A percentile compares a stretch with the other conserved stretches of the same genome.
Conservation (phyloP, 2,888 invertebrate species). For the Ommatoiulus sabulosus region DNA sequence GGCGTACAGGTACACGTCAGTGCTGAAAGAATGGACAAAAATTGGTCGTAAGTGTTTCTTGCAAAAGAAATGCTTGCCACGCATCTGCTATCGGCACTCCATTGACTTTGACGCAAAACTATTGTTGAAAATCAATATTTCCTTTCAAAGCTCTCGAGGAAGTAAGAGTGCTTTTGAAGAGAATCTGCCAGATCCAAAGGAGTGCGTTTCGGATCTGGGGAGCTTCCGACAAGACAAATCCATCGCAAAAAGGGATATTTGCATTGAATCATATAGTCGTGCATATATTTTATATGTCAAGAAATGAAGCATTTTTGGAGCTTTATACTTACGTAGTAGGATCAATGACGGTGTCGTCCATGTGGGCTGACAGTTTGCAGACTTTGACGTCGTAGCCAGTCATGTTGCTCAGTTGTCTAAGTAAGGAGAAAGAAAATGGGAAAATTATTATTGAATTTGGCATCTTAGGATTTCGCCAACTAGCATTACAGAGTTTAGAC, state of each 20-base stretch:
- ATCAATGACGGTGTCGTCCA: constrained; percentile 74
- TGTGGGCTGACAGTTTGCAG: constrained; percentile 81
- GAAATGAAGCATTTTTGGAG: not conserved
- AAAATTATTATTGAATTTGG: not conserved
- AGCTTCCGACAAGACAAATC: constrained; percentile 5
- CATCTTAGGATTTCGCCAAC: no score
- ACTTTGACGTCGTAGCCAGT: constrained; percentile 84
- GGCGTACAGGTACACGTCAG: constrained; percentile 87
- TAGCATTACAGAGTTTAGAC: constrained; percentile 61
- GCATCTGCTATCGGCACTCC: not conserved
- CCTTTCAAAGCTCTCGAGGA: not conserved
- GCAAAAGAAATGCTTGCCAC: not conserved
- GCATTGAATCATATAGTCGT: not conserved
- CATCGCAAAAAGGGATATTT: not conserved
- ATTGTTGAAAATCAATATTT: not conserved
- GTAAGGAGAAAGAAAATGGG: constrained; percentile 57
- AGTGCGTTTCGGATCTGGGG: not conserved
- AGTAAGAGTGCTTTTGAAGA: not conserved
- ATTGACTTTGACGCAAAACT: not conserved
- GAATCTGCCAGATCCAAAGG: not conserved
- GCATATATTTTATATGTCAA: not conserved
- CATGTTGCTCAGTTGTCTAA: constrained; percentile 76
- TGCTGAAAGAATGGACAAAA: constrained; percentile 72
- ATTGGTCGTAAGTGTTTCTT: not conserved
- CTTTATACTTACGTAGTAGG: constrained; percentile 75